Base-by-base conservation (phyloP, 2,113 vertebrate species). In the Loxodonta africana region DNA sequence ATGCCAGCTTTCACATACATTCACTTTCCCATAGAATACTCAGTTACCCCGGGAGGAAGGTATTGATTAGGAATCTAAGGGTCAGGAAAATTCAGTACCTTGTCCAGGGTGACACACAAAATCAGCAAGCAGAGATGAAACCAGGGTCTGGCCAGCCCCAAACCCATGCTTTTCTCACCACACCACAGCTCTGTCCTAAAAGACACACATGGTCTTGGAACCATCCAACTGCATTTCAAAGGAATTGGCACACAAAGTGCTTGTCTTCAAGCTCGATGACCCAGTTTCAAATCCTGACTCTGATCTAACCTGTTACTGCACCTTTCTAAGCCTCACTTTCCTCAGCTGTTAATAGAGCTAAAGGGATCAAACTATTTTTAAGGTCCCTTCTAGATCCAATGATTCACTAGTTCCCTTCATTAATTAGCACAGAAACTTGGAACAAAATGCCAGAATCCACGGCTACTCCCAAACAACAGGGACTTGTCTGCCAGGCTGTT, bases 401-500 rank as follows among this genome's bases (percentile, higher is more conserved):
- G 94, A 84, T 57, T 85, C 94, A 81, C 74, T 53, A n/a, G 81
- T 83, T 95, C 71, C 84, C 80, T 76, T 53, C 92, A 85, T 44
- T 83, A 93, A 77, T 82, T 26, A 87, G 33, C 67, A 74, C 9
- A 60, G 30, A 65, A 9, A 65, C 71, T 69, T 86, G 88, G 33
- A 96, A 84, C 82, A 83, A 89, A 95, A 87, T 1, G 37, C 71
- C 69, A 80, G 77, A 37, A 76, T 25, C 84, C 74, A 87, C 14
- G 69, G 63, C 74, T 91, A 90, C 90, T 81, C 37, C 28, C 83
- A 88, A 92, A 95, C 41, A 80, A 65, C 63, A 93, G 74, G 46
- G 46, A 48, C 37, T 46, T 15, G 2, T 10, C 26, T 95, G 93
- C 62, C 87, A 88, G 67, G 65, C 81, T 23, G 14, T 78, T 81